phyloP scores from a whole-genome alignment of 2,888 invertebrate species.

The Eustalomyia histrio region DNA sequence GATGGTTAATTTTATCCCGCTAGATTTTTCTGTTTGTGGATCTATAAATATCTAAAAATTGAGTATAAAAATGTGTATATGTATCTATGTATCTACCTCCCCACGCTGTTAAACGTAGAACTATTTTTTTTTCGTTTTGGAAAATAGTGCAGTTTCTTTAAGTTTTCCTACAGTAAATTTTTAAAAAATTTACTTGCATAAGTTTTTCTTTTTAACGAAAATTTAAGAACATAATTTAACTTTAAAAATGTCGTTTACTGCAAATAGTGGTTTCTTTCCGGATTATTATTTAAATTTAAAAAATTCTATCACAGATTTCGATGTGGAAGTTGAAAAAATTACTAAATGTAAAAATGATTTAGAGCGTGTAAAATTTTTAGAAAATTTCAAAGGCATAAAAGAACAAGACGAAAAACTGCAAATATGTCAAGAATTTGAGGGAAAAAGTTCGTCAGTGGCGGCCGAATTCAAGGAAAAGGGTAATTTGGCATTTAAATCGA shows the following conservation, averaged over 20 bases:
- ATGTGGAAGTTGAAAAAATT: constrained; percentile 84
- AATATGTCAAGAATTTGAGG: constrained; percentile 79
- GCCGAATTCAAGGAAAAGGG: constrained; percentile 85
- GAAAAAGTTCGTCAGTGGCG: constrained; percentile 82
- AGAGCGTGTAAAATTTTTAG: constrained; percentile 84
- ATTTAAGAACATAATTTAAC: neutral
- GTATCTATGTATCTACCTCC: neutral
- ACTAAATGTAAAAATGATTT: constrained; percentile 83
- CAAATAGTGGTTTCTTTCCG: constrained; percentile 82
- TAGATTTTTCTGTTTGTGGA: neutral
- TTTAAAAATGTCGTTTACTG: constrained; percentile 72
- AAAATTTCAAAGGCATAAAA: constrained; percentile 80
- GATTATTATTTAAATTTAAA: constrained; percentile 83
- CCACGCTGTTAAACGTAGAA: constrained; percentile 24
- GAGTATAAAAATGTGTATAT: constrained; percentile 23
- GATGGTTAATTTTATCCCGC: neutral
- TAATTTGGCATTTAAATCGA: constrained; percentile 86
- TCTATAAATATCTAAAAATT: constrained; percentile 48
- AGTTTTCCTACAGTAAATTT: constrained; percentile 1
- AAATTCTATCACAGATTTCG: constrained; percentile 79
- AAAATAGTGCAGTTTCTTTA: constrained; percentile 51
- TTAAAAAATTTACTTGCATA: neutral
- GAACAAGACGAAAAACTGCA: constrained; percentile 80
- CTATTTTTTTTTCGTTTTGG: constrained; percentile 29
- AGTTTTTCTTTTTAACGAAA: constrained; percentile 17